phyloP scores from a whole-genome alignment of 2,797 vertebrate genomes.

The Perdix hodgsoniae region DNA sequence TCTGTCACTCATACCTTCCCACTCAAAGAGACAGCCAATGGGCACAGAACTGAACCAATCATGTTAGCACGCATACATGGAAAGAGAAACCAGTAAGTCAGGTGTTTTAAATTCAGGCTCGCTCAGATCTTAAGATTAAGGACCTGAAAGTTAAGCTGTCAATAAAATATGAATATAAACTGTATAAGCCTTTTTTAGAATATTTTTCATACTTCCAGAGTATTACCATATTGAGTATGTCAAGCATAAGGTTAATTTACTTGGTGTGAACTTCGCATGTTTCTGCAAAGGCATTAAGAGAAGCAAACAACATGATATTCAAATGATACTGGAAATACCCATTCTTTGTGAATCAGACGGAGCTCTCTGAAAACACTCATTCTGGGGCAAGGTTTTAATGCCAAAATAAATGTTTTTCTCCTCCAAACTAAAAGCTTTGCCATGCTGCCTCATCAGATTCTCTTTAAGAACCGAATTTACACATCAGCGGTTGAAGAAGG shows the following conservation, averaged over 20 bases:
- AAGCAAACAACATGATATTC: background rate
- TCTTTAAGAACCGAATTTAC: background rate
- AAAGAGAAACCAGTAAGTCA: background rate
- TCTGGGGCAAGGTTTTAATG: background rate
- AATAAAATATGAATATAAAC: background rate
- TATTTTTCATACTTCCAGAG: background rate
- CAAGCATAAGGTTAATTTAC: background rate
- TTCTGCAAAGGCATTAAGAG: background rate
- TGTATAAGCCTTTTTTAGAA: background rate
- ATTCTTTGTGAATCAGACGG: background rate
- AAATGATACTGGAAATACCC: background rate
- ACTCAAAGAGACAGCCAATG: background rate
- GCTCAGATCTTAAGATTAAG: background rate
- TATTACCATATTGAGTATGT: background rate
- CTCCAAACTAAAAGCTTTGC: background rate
- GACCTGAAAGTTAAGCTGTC: background rate
- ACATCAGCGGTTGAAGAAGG: background rate
- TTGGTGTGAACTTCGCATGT: background rate
- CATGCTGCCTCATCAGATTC: background rate
- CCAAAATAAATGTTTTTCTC: background rate
- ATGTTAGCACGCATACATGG: fast-evolving
- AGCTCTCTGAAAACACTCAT: background rate
- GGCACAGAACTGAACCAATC: background rate
- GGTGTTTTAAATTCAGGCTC: background rate
- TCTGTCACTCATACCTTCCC: background rate